Evolutionary conservation across 2,113 vertebrate genomes (phyloP).

Genomic region (Ammodytes dubius): DNA sequence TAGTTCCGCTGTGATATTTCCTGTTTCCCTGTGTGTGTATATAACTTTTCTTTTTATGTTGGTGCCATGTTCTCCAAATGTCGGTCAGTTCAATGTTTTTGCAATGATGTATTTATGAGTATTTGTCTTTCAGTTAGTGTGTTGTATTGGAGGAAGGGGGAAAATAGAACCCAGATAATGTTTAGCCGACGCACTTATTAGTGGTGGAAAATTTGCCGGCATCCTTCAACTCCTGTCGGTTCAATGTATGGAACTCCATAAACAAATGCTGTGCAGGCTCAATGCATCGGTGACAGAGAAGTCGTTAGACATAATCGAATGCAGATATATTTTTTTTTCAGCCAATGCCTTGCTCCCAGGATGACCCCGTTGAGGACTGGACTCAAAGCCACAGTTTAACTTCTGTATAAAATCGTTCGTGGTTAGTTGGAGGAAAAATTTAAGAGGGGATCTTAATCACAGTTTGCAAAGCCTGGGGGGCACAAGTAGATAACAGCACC

Average conservation of each 20-base stretch:
- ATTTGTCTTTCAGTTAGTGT: background rate
- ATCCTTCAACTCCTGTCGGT: conserved; percentile 28
- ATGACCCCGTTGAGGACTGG: conserved; percentile 52
- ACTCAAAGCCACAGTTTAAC: conserved; percentile 53
- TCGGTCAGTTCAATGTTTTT: too few relatives aligned
- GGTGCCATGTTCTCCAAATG: too few relatives aligned
- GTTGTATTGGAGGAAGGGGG: background rate
- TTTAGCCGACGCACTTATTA: background rate
- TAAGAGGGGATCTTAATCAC: conserved; percentile 52
- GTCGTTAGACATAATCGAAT: conserved; percentile 47
- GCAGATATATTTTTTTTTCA: conserved; percentile 15
- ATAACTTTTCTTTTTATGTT: too few relatives aligned
- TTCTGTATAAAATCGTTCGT: conserved; percentile 18
- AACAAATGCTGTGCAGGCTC: conserved; percentile 25
- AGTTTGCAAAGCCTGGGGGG: conserved; percentile 43
- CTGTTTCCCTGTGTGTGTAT: conserved; percentile 22
- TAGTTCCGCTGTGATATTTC: background rate
- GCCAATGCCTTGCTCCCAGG: conserved; percentile 18
- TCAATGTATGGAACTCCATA: conserved; percentile 6
- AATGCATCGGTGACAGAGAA: conserved; percentile 24
- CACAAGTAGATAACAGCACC: conserved; percentile 46
- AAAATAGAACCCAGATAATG: background rate
- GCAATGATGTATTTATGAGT: too few relatives aligned
- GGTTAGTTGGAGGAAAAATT: conserved; percentile 42
- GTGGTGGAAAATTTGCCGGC: conserved; percentile 20